Evolutionary conservation across 1,140 invertebrate genomes (phyloP), one percentile per base, ranked within the genome.

Genomic region (Paralvinella palmiformis): DNA sequence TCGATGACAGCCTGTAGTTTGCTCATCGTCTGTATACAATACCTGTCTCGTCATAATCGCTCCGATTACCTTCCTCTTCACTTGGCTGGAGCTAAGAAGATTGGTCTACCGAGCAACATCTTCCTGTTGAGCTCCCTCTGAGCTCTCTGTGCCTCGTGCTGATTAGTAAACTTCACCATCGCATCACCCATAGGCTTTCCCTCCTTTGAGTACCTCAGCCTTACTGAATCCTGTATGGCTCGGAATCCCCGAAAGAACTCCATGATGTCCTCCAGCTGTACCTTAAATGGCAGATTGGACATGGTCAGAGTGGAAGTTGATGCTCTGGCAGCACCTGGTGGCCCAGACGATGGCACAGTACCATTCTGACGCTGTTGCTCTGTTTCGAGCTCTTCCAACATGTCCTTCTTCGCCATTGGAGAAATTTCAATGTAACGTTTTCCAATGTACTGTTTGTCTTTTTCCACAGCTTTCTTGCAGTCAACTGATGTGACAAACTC

Each of bases 241-340:
- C 69, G 56, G 59, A 71, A 81, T 4, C 72, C 75, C 0, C 84
- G 78, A 71, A 97, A 94, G 74, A 94, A 94, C 0, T 87, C 83
- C 45, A 95, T 81, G 59, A 96, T 92, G 65, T 97, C 92, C 56
- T 91, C 88, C 10, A 92, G 87, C 5, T 86, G 85, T 0, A 92
- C 91, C 62, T 88, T 86, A 76, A 89, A 94, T 0, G 92, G 91
- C 0, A 96, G 86, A 77, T 96, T 96, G 71, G 89, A 87, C 70
- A 93, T 81, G 0, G 86, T 85, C 0, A 96, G 79, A 0, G 93
- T 89, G 75, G 90, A 1, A 88, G 88, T 44, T 20, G 33, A 35
- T 10, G 59, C 48, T n/a, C 45, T 35, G 5, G 48, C 45, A 10
- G 57, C 65, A 10, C 20, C n/a, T 20, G 62, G 10, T 13, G 41